Evolutionary conservation across 2,113 vertebrate genomes (phyloP).

Genomic region (Hystrix cristata): DNA sequence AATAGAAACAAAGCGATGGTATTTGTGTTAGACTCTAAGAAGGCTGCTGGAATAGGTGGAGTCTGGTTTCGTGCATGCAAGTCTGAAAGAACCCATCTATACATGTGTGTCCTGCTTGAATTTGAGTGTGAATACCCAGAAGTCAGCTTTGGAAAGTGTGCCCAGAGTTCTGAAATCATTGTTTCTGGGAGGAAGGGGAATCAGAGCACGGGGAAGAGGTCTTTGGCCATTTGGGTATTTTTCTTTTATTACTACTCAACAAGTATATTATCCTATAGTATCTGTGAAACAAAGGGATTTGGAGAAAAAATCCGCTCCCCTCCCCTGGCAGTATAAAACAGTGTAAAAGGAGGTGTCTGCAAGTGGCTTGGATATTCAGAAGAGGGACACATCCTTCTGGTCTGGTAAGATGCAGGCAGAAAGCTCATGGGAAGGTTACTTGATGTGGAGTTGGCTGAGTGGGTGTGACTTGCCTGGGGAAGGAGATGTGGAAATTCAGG

Average conservation of each 20-base stretch:
- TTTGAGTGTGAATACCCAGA: background rate
- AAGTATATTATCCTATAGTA: background rate
- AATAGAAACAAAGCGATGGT: background rate
- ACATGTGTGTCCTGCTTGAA: background rate
- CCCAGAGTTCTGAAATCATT: background rate
- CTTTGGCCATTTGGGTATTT: background rate
- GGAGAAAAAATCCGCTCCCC: background rate
- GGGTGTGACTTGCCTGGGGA: background rate
- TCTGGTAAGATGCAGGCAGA: background rate
- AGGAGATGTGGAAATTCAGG: background rate
- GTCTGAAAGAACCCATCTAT: background rate
- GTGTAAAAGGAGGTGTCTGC: background rate
- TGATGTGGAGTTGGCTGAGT: background rate
- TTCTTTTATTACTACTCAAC: background rate
- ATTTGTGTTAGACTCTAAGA: background rate
- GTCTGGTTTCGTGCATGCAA: background rate
- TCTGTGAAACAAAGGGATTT: background rate
- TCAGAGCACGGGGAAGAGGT: background rate
- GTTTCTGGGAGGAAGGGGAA: background rate
- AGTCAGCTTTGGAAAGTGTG: background rate
- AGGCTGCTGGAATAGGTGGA: background rate
- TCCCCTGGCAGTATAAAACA: background rate
- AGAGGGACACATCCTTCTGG: background rate
- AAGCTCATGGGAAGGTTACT: background rate
- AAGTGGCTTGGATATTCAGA: background rate